Conservation (phyloP, 2,888 invertebrate genomes). For the Clusia tigrina region DNA sequence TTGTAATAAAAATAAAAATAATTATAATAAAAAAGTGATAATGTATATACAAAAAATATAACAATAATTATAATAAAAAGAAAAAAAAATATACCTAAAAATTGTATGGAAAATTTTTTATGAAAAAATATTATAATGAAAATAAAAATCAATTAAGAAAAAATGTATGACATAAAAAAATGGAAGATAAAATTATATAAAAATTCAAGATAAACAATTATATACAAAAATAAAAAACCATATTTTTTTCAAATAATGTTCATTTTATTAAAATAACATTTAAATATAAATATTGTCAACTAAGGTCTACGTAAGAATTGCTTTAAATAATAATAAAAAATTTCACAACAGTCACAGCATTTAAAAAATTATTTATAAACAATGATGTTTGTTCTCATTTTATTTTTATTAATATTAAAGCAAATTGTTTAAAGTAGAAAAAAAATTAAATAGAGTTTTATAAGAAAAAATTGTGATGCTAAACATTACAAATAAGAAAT, state of each 20-base stretch:
- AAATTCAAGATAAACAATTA: too few species aligned
- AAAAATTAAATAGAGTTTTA: neutral
- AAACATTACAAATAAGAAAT: neutral
- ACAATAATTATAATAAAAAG: slow-evolving; percentile 13
- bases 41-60: too few species aligned
- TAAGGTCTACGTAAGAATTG: neutral
- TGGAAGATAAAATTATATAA: too few species aligned
- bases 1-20: too few species aligned
- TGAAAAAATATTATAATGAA: slow-evolving; percentile 18
- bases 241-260: too few species aligned
- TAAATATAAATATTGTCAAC: slow-evolving; percentile 4
- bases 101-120: neutral
- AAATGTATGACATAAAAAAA: too few species aligned
- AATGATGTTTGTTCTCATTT: neutral
- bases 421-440: too few species aligned
- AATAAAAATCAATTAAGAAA: neutral
- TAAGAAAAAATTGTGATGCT: neutral
- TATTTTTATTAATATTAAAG: neutral
- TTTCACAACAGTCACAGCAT: slow-evolving; percentile 38
- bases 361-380: neutral
- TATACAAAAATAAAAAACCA: too few species aligned
- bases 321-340: slow-evolving; percentile 46
- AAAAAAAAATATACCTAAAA: neutral
- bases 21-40: too few species aligned
- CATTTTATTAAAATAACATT: slow-evolving; percentile 15